phyloP scores from a whole-genome alignment of 2,113 vertebrate genomes.

The Notothenia rossii region DNA sequence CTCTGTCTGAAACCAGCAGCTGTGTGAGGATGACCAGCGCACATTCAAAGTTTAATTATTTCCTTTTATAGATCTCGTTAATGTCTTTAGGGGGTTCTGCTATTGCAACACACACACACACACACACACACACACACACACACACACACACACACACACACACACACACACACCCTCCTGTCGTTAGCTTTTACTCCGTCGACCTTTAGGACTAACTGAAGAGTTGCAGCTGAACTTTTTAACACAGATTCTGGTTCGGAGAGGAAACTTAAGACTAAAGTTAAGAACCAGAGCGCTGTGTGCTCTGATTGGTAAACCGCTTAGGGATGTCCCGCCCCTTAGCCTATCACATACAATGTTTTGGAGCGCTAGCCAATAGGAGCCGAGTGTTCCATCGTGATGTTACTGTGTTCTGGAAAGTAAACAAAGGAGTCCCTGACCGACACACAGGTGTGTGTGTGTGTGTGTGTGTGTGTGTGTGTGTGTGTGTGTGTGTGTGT shows the following conservation, averaged over 20 bases:
- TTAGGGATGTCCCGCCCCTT: too few relatives aligned
- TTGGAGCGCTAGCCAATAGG: too few relatives aligned
- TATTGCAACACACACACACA: constrained; percentile 21
- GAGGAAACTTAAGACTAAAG: not conserved
- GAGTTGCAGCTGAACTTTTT: not conserved
- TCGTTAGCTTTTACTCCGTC: constrained; percentile 56
- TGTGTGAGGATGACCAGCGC: too few relatives aligned
- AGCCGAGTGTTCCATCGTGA: too few relatives aligned
- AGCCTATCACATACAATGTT: too few relatives aligned
- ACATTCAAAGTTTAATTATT: constrained; percentile 74
- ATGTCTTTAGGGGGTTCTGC: constrained; percentile 69
- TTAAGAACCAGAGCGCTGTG: too few relatives aligned
- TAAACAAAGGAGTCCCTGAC: too few relatives aligned
- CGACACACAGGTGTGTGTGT: too few relatives aligned
- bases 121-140: constrained; percentile 21
- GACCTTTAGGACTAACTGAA: constrained; percentile 60
- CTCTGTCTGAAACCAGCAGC: not conserved
- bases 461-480: too few relatives aligned
- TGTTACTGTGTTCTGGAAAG: too few relatives aligned
- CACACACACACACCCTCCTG: not conserved
- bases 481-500: too few relatives aligned
- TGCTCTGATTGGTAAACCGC: too few relatives aligned
- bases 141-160: constrained; percentile 17
- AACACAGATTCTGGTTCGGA: not conserved
- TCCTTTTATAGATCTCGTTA: constrained; percentile 82